A percentile compares a stretch with the other conserved stretches of the same genome.
Evolutionary conservation across 2,888 invertebrate species (phyloP).

Genomic region (Epinotia demarniana): DNA sequence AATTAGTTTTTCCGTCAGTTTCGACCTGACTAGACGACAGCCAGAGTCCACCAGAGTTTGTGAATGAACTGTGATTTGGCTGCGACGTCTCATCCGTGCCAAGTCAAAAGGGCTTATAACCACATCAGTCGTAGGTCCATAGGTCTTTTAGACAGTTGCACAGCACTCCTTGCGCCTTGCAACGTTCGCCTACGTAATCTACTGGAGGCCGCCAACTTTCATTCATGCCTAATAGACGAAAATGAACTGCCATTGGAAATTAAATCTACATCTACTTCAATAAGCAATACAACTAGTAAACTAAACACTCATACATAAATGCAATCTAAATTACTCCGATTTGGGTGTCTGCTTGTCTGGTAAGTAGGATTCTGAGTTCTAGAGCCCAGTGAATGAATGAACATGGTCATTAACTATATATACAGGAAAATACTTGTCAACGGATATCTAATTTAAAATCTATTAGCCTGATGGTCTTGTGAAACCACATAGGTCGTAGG

Average conservation of each 20-base stretch:
- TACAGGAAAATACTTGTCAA: slow-evolving; percentile 8
- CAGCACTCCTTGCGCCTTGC: slow-evolving; percentile 70
- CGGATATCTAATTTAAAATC: slow-evolving; percentile 2
- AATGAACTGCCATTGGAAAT: slow-evolving; percentile 26
- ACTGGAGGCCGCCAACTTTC: slow-evolving; percentile 83
- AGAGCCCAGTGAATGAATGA: not conserved
- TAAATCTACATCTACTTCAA: slow-evolving; percentile 34
- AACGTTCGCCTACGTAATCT: slow-evolving; percentile 75
- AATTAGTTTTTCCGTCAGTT: not conserved
- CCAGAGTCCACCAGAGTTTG: slow-evolving; percentile 50
- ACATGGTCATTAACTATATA: not conserved
- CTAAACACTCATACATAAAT: slow-evolving; percentile 27
- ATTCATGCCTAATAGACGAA: slow-evolving; percentile 65
- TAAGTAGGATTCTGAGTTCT: slow-evolving; percentile 1
- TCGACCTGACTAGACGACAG: not conserved
- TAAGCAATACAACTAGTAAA: slow-evolving; percentile 31
- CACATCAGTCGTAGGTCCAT: not conserved
- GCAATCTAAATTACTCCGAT: slow-evolving; percentile 18
- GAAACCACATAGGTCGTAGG: not conserved
- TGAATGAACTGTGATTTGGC: slow-evolving; percentile 47
- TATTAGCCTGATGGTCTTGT: slow-evolving; percentile 11
- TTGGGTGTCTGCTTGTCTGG: slow-evolving; percentile 17
- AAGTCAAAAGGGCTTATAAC: slow-evolving; percentile 8
- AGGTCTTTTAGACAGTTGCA: not conserved
- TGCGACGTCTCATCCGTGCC: slow-evolving; percentile 1